Evolutionary conservation across 1,140 invertebrate species (phyloP).

Genomic region (Pogonomyrmex barbatus): DNA sequence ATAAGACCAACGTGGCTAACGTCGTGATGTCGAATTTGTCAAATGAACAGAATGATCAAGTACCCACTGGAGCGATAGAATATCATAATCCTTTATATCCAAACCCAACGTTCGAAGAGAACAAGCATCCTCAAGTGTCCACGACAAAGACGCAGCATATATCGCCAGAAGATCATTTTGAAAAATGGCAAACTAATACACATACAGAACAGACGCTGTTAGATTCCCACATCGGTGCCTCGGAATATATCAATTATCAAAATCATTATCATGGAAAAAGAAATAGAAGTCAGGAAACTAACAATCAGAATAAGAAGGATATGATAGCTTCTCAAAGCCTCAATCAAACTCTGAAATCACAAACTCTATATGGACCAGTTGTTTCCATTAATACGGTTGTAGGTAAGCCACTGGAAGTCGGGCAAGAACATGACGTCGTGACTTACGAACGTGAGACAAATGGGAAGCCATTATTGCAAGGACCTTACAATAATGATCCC

Average conservation of each 20-base stretch:
- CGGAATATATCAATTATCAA: slow-evolving; percentile 79
- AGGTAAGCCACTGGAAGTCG: slow-evolving; percentile 66
- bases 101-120: slow-evolving; percentile 65
- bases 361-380: slow-evolving; percentile 57
- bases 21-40: slow-evolving; percentile 38
- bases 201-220: slow-evolving; percentile 67
- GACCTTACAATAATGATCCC: slow-evolving; percentile 32
- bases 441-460: slow-evolving; percentile 51
- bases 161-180: slow-evolving; percentile 63
- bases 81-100: slow-evolving; percentile 81
- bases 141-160: slow-evolving; percentile 25
- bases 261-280: slow-evolving; percentile 46
- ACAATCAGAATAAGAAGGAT: not conserved
- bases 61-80: slow-evolving; percentile 78
- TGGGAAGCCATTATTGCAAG: not conserved
- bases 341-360: slow-evolving; percentile 42
- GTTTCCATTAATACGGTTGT: slow-evolving; percentile 66
- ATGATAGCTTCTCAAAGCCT: not conserved
- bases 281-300: not conserved
- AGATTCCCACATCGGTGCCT: slow-evolving; percentile 81
- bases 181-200: slow-evolving; percentile 65
- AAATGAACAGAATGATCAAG: slow-evolving; percentile 65
- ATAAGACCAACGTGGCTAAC: slow-evolving; percentile 47
- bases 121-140: slow-evolving; percentile 10
- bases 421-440: slow-evolving; percentile 31